Conservation (phyloP, 2,113 vertebrate genomes). For the Antennarius striatus region DNA sequence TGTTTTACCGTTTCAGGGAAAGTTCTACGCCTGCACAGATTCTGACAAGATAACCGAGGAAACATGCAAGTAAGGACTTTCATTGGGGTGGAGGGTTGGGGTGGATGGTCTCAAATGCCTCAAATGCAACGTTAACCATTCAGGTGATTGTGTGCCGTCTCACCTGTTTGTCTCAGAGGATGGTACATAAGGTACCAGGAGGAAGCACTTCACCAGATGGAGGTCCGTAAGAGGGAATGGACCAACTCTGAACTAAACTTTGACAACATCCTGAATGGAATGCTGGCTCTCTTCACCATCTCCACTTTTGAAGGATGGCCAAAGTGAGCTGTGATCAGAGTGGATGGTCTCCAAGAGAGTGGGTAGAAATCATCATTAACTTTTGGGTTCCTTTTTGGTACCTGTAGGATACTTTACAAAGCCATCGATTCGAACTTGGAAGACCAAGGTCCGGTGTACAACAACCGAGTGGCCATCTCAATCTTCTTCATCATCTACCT, state of each 20-base stretch:
- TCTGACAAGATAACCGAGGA: slow-evolving; percentile 85
- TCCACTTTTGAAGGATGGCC: slow-evolving; percentile 97
- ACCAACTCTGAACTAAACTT: slow-evolving; percentile 87
- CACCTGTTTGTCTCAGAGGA: slow-evolving; percentile 75
- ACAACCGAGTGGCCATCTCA: slow-evolving; percentile 88
- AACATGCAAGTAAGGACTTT: slow-evolving; percentile 83
- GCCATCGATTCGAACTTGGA: slow-evolving; percentile 89
- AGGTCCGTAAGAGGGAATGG: slow-evolving; percentile 80
- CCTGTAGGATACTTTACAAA: slow-evolving; percentile 83
- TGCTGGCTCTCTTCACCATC: slow-evolving; percentile 94
- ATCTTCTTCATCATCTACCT: slow-evolving; percentile 95
- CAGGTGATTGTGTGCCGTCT: neutral
- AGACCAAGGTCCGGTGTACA: slow-evolving; percentile 87
- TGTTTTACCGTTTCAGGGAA: slow-evolving; percentile 78
- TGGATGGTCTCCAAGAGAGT: neutral
- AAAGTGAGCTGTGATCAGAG: slow-evolving; percentile 75
- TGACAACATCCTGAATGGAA: slow-evolving; percentile 89
- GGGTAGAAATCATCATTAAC: too few relatives aligned
- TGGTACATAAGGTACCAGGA: slow-evolving; percentile 86
- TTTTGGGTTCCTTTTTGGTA: neutral
- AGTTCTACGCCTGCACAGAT: slow-evolving; percentile 88
- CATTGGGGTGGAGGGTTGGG: neutral
- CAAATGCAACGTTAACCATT: neutral
- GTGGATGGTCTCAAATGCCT: neutral
- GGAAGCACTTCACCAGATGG: slow-evolving; percentile 80